Evolutionary conservation across 2,113 vertebrate species (phyloP).

Genomic region (Trochalopteron elliotii): DNA sequence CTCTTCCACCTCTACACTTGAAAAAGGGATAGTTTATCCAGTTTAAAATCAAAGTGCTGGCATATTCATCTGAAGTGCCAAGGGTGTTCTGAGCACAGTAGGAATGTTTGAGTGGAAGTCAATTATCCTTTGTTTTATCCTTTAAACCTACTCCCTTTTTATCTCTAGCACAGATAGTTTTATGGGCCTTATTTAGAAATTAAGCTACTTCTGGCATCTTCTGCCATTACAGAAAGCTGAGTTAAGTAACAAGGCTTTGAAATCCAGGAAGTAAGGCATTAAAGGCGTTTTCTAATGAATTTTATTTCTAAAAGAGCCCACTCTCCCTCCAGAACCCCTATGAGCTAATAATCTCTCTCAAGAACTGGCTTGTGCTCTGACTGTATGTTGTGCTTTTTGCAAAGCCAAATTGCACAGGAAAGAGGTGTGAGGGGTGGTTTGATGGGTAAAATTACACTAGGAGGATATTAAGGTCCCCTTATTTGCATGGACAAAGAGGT

Average conservation of each 20-base stretch:
- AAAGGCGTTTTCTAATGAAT: not conserved
- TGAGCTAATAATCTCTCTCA: not conserved
- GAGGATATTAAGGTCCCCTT: not conserved
- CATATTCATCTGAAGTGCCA: conserved; percentile 25
- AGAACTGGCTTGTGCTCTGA: not conserved
- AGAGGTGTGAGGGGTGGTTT: not conserved
- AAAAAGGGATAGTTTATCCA: conserved; percentile 21
- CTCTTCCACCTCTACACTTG: not conserved
- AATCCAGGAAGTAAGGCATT: not conserved
- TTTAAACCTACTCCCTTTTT: conserved; percentile 28
- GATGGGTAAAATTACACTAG: no score
- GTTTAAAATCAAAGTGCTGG: conserved; percentile 39
- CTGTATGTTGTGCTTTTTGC: not conserved
- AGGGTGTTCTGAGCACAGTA: conserved; percentile 15
- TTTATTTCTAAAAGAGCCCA: not conserved
- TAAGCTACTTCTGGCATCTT: conserved; percentile 24
- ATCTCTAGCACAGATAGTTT: conserved; percentile 8
- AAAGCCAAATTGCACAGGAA: not conserved
- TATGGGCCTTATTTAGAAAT: conserved; percentile 12
- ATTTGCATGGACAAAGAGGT: not conserved
- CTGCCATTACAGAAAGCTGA: not conserved
- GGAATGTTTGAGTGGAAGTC: conserved; percentile 21
- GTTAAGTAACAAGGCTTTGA: not conserved
- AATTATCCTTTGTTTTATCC: conserved; percentile 45
- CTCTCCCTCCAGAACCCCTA: not conserved